Evolutionary conservation across 1,140 invertebrate species (phyloP).

Genomic region (Gryon sp.): DNA sequence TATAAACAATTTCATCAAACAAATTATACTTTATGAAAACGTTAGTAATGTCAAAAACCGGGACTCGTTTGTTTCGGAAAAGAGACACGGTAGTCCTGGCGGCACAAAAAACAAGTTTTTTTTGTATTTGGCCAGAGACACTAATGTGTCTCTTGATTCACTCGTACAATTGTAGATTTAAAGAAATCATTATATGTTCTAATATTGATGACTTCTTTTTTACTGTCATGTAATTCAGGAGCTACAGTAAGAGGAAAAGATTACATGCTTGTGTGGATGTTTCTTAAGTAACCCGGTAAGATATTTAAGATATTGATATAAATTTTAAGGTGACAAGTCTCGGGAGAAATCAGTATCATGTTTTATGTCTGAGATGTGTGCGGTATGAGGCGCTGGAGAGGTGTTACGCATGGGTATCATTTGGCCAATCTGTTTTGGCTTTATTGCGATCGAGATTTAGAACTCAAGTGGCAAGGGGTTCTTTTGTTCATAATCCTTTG

Average conservation of each 20-base stretch:
- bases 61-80: too few relatives aligned
- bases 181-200: too few relatives aligned
- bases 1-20: too few relatives aligned
- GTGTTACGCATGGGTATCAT: slow-evolving; percentile 5
- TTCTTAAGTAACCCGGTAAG: slow-evolving; percentile 17
- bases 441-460: slow-evolving; percentile 8
- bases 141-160: too few relatives aligned
- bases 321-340: slow-evolving; percentile 19
- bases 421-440: slow-evolving; percentile 4
- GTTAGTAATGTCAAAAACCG: too few relatives aligned
- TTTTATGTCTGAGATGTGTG: slow-evolving; percentile 25
- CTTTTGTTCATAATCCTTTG: too few relatives aligned
- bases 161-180: too few relatives aligned
- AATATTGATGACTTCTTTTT: not conserved
- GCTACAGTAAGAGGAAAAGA: slow-evolving; percentile 2
- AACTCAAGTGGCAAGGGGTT: not conserved
- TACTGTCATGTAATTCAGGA: not conserved
- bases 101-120: too few relatives aligned
- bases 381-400: too few relatives aligned
- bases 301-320: slow-evolving; percentile 33
- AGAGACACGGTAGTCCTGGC: too few relatives aligned
- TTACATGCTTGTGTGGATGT: slow-evolving; percentile 20
- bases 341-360: slow-evolving; percentile 26
- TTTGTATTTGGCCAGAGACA: too few relatives aligned
- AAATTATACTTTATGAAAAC: too few relatives aligned